Percentiles rank a stretch among this genome's conserved stretches.
Conservation (phyloP, 2,113 vertebrate species). For the Genyomyrus donnyi region DNA sequence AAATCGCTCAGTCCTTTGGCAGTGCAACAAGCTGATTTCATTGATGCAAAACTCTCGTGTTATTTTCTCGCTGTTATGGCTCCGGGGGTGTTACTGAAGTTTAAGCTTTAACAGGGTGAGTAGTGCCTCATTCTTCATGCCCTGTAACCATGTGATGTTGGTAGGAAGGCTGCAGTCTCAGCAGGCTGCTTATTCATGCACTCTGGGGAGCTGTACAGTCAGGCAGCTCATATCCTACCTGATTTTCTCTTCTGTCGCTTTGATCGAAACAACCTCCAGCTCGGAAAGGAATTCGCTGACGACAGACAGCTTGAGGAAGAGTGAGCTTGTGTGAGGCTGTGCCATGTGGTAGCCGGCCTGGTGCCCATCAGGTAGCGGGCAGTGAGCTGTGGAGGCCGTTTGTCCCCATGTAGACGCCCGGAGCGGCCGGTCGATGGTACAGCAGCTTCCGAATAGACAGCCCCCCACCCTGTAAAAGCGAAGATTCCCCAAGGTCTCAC, state of each 20-base stretch:
- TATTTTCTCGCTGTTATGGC: not conserved
- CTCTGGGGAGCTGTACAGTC: not conserved
- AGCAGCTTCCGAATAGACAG: not conserved
- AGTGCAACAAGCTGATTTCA: not conserved
- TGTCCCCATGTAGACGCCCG: not conserved
- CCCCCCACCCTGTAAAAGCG: not conserved
- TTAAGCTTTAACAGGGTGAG: not conserved
- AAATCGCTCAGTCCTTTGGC: conserved; percentile 36
- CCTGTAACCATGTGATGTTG: not conserved
- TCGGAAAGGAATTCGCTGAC: not conserved
- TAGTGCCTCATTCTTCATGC: not conserved
- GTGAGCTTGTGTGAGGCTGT: not conserved
- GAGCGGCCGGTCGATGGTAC: not conserved
- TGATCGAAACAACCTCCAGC: not conserved
- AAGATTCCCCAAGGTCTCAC: not conserved
- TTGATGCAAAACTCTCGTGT: not conserved
- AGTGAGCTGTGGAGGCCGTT: not conserved
- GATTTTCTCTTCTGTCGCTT: not conserved
- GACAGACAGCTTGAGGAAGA: not conserved
- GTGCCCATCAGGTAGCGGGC: not conserved
- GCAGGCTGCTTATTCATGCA: not conserved
- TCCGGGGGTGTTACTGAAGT: not conserved
- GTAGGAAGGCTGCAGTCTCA: not conserved
- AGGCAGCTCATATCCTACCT: not conserved
- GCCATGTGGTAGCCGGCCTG: not conserved